phyloP scores from a whole-genome alignment of 53 echinoderm and acorn worm genomes.

The Pentamera pediparva region DNA sequence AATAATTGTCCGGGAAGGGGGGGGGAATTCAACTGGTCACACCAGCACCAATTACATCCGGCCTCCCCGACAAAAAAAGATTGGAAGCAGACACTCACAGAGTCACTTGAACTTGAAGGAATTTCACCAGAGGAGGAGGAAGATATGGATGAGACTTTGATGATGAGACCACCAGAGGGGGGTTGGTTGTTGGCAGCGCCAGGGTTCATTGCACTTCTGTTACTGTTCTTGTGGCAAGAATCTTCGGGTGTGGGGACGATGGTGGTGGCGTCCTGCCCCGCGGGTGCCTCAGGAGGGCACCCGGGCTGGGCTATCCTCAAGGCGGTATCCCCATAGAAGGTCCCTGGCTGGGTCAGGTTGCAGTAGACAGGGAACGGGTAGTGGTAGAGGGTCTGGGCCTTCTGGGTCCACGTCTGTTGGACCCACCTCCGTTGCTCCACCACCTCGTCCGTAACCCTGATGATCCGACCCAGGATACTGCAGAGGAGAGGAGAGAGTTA shows the following conservation, averaged over 20 bases:
- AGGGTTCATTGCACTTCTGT: constrained; percentile 14
- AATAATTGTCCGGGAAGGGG: no score
- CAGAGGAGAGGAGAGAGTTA: no score
- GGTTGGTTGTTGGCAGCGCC: constrained; percentile 24
- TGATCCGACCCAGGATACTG: constrained; percentile 92
- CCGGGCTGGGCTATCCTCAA: constrained; percentile 55
- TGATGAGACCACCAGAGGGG: constrained; percentile 6
- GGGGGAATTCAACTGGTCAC: no score
- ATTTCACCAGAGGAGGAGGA: constrained; percentile 75
- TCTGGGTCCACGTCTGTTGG: constrained; percentile 75
- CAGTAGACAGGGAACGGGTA: neutral
- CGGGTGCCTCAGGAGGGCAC: neutral
- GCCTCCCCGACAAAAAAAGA: no score
- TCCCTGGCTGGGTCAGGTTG: neutral
- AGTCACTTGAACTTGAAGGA: constrained; percentile 83
- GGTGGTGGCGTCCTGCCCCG: neutral
- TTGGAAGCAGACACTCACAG: no score
- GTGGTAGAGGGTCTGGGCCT: constrained; percentile 8
- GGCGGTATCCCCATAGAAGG: constrained; percentile 55
- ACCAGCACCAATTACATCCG: no score
- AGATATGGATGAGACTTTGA: constrained; percentile 26
- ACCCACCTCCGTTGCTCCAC: constrained; percentile 86
- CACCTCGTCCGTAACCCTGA: constrained; percentile 92
- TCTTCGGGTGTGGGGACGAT: constrained; percentile 2
- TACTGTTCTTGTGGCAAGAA: neutral